Evolutionary conservation across 2,113 vertebrate genomes (phyloP), one percentile per base, ranked within the genome.

Genomic region (Atherinomorus stipes): DNA sequence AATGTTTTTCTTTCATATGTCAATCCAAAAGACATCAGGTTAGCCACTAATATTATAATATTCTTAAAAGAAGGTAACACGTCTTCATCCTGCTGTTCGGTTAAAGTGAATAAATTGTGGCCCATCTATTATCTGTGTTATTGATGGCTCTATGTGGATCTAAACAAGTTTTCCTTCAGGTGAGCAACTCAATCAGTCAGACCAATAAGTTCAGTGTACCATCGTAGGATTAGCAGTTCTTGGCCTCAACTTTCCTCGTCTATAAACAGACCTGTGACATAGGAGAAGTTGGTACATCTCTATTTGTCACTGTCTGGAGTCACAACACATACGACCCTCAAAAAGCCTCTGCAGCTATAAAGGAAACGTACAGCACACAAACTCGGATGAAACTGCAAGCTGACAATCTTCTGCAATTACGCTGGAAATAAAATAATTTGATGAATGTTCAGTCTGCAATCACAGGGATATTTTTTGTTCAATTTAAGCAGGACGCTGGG

Each of bases 261-360:
- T 89, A 88, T 85, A 88, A 86, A 88, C 87, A 88, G 87, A 87
- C 63, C 52, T 25, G 80, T 81, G 85, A 81, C 77, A 85, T 45
- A 78, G 80, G 85, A 89, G 84, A 89, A 71, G 60, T 42, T 76
- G 81, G 62, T 50, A 51, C 59, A 57, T 72, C 84, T 76, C 65
- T 74, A 73, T 78, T 72, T 84, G 65, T 54, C 71, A 28, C 59
- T 19, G 40, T 61, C 63, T 25, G 42, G 38, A 56, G 54, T 52
- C 37, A 0, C 16, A 51, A 50, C 18, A 5, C 70, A 47, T 40
- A 22, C 15, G 7, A 47, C 44, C 12, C 50, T 76, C 54, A 72
- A 2, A 13, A 13, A 8, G 31, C 31, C 37, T 28, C 69, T 2
- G 11, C 51, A 71, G 42, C 40, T 64, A 44, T 42, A 34, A n/a